Conservation (phyloP, 37 sponge, comb jelly and placozoan genomes). For the Halisarca cf. caerulea region DNA sequence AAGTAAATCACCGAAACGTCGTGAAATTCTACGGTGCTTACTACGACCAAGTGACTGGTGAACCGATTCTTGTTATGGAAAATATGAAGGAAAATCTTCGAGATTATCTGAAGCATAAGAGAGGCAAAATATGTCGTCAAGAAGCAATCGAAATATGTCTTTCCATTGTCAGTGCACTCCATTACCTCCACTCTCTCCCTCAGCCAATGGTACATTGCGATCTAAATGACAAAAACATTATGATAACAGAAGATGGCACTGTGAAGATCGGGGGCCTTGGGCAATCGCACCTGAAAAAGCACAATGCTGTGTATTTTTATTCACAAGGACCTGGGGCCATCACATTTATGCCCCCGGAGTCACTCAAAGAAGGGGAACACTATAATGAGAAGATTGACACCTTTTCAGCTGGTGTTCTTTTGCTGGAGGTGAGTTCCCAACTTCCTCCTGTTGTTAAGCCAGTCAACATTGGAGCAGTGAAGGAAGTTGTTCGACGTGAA, state of each 20-base stretch:
- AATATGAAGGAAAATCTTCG: neutral
- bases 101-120: neutral
- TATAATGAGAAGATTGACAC: constrained; percentile 27
- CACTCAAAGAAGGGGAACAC: neutral
- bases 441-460: neutral
- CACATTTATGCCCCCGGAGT: constrained; percentile 44
- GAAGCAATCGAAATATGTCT: neutral
- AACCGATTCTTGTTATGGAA: neutral
- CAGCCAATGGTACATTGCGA: constrained; percentile 1
- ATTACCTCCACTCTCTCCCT: neutral
- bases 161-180: neutral
- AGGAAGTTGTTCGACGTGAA: neutral
- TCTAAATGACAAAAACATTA: neutral
- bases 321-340: neutral
- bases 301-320: neutral
- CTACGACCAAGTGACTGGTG: neutral
- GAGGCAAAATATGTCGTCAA: neutral
- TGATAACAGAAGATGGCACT: neutral
- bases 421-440: neutral
- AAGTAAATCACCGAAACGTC: neutral
- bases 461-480: neutral
- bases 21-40: neutral
- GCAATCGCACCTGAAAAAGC: neutral
- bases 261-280: constrained; percentile 3
- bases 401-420: constrained; percentile 26